Base-by-base conservation (phyloP, 2,113 vertebrate species). In the Otis tarda region DNA sequence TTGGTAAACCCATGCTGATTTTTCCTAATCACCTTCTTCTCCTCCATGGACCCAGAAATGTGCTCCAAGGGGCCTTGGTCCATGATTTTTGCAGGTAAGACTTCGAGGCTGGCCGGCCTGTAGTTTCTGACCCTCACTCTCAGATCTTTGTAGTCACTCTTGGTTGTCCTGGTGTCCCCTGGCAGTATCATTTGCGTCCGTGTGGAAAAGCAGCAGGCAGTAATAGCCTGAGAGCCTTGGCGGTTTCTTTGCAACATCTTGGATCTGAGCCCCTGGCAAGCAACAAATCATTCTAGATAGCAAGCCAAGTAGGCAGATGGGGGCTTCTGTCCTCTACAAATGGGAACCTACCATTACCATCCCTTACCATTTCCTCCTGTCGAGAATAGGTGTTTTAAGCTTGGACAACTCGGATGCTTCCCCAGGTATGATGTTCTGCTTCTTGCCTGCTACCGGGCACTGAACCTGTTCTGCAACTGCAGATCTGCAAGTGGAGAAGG, bases 271-370 rank as follows among this genome's bases (percentile, higher is more conserved):
- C 83, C 15, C 53, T 88, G 83, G 79, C 61, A 75, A 88, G 56
- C 31, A 86, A 60, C 30, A 67, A 45, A 79, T 50, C 0, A 0
- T 43, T 92, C 53, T 27, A 64, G 70, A 79, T 2, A 68, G 33
- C 52, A 79, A 90, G 91, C 71, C 93, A 95, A 94, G 63, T 7
- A 71, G 39, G 67, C 89, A 90, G 86, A 94, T 90, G 83, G 75
- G 71, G 67, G 4, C 83, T 95, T 73, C 53, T 71, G 68, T 77
- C 80, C 80, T 83, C 71, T 50, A 69, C 55, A 91, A 90, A 60
- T 49, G 63, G 35, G 77, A 86, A 65, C 18, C 30, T 64, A 89
- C 39, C 37, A 57, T 71, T 65, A 5, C 71, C 94, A 33, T 71
- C 24, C 79, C 76, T 23, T 93, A 53, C 18, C 28, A 37, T 35